phyloP scores from a whole-genome alignment of 1,140 invertebrate genomes.

The Camponotus pennsylvanicus region DNA sequence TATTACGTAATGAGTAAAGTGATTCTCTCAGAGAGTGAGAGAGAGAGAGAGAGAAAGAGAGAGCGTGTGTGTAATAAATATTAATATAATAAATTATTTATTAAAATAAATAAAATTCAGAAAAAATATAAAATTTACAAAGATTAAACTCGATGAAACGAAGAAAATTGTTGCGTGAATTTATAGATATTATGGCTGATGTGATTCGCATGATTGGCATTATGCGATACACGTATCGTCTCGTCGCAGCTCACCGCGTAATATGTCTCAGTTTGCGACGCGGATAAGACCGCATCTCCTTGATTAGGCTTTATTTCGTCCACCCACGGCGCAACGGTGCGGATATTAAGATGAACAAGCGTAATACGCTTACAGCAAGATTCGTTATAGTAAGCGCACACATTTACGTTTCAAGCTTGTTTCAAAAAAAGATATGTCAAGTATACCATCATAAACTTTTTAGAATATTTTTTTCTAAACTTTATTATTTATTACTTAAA shows the following conservation, averaged over 20 bases:
- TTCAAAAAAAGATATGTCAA: conserved; percentile 2
- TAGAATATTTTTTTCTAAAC: not conserved
- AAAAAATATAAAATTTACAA: not conserved
- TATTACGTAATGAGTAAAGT: conserved; percentile 8
- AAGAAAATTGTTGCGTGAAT: conserved; percentile 42
- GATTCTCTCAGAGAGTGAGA: not conserved
- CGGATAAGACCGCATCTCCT: conserved; percentile 59
- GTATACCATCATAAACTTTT: not conserved
- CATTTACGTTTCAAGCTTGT: not conserved
- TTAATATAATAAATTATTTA: no score
- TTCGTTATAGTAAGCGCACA: conserved; percentile 32
- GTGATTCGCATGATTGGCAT: conserved; percentile 53
- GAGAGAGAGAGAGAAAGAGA: no score
- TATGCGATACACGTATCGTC: conserved; percentile 61
- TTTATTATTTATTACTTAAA: not conserved
- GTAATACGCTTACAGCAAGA: conserved; percentile 33
- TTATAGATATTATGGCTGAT: conserved; percentile 18
- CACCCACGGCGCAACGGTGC: conserved; percentile 34
- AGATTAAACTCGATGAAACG: not conserved
- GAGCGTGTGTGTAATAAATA: not conserved
- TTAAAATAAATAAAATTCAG: conserved; percentile 6
- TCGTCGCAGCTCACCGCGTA: conserved; percentile 28
- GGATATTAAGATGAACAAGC: conserved; percentile 63
- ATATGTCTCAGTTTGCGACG: conserved; percentile 59
- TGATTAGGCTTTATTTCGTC: conserved; percentile 63